Conservation (phyloP, 2,888 invertebrate species). For the Harmothoe impar region DNA sequence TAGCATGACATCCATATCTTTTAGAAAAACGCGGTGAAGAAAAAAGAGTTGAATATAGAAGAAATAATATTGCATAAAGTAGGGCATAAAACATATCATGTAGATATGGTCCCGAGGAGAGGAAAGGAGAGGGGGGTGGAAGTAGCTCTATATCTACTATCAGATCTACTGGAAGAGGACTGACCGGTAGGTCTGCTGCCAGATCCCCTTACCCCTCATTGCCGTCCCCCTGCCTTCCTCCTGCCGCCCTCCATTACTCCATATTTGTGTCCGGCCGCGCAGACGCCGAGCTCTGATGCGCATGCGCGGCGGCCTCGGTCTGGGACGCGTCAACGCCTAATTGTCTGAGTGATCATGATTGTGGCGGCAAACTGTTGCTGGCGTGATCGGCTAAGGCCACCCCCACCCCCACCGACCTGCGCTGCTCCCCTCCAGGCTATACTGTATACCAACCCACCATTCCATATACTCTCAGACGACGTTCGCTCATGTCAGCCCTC, state of each 20-base stretch:
- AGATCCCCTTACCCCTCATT: conserved; percentile 41
- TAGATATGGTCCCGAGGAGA: background rate
- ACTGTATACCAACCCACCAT: no score
- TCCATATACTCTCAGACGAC: no score
- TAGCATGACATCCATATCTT: no score
- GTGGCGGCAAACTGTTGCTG: conserved; percentile 57
- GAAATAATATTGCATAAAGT: background rate
- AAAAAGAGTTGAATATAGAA: background rate
- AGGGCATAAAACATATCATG: background rate
- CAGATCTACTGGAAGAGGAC: no score
- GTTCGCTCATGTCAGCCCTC: no score
- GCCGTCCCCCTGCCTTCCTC: background rate
- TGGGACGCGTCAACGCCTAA: conserved; percentile 58
- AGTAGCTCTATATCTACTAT: background rate
- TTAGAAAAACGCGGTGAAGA: no score
- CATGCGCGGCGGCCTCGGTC: conserved; percentile 44
- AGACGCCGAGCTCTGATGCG: conserved; percentile 21
- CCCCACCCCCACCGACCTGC: background rate
- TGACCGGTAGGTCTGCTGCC: background rate
- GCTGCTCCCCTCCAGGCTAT: background rate
- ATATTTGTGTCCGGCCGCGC: conserved; percentile 37
- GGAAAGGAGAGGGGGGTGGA: background rate
- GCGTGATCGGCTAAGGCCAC: conserved; percentile 30
- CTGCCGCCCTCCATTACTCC: conserved; percentile 37
- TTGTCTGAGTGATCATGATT: conserved; percentile 61